These are phyloP conservation scores for Andinoacara biseriatus DNA, from an alignment of 2,113 vertebrate genomes.

Conservation along the genomic window DNA sequence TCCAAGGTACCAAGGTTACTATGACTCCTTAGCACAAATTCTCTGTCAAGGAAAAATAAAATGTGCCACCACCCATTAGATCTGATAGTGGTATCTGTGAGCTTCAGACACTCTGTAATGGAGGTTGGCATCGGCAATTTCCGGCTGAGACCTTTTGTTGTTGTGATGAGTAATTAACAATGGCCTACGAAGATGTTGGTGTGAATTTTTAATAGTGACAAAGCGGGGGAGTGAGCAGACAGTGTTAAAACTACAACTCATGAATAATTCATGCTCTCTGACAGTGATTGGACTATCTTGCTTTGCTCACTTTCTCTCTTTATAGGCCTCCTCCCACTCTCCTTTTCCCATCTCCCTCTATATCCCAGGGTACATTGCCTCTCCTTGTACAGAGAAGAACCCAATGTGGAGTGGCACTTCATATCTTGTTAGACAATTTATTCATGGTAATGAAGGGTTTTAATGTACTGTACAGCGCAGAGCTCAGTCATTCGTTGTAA, in stretches of 20 bases:
- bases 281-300: slow-evolving; percentile 69
- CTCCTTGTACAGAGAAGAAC: slow-evolving; percentile 41
- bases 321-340: slow-evolving; percentile 54
- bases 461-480: slow-evolving; percentile 45
- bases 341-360: slow-evolving; percentile 34
- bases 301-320: slow-evolving; percentile 20
- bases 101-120: slow-evolving; percentile 71
- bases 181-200: slow-evolving; percentile 82
- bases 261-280: slow-evolving; percentile 86
- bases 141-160: slow-evolving; percentile 77
- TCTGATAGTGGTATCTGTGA: slow-evolving; percentile 58
- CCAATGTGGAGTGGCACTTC: slow-evolving; percentile 58
- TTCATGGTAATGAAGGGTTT: slow-evolving; percentile 66
- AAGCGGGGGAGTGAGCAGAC: slow-evolving; percentile 70
- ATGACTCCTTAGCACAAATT: background rate
- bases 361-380: slow-evolving; percentile 46
- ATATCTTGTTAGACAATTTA: slow-evolving; percentile 66
- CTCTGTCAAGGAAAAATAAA: slow-evolving; percentile 26
- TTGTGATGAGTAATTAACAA: slow-evolving; percentile 81
- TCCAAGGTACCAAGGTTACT: background rate
- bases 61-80: slow-evolving; percentile 32
- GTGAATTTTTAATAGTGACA: slow-evolving; percentile 87
- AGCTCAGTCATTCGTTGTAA: slow-evolving; percentile 43
- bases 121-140: slow-evolving; percentile 69
- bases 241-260: slow-evolving; percentile 80